Conservation (phyloP, 2,113 vertebrate genomes). For the Holacanthus passer region DNA sequence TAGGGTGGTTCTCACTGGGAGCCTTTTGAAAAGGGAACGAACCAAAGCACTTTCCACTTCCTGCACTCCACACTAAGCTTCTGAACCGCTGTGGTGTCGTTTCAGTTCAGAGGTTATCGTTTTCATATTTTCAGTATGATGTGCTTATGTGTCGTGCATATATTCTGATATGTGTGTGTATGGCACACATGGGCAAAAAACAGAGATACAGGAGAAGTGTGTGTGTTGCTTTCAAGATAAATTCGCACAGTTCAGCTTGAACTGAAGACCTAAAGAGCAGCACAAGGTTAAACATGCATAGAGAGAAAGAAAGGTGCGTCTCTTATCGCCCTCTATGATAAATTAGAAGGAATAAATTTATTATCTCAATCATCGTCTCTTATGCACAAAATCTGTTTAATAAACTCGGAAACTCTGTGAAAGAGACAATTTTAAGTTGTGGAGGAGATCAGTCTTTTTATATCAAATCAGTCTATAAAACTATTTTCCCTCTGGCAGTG, state of each 20-base stretch:
- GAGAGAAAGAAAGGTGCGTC: not conserved
- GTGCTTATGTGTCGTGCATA: constrained; percentile 1
- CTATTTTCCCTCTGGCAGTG: not conserved
- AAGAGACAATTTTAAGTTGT: not conserved
- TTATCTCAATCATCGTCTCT: not conserved
- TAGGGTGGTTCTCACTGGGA: constrained; percentile 64
- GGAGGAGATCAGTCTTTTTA: not conserved
- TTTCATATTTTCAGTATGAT: not conserved
- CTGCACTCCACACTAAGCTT: constrained; percentile 27
- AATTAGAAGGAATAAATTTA: not conserved
- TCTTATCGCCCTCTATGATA: not conserved
- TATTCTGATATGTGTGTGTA: not conserved
- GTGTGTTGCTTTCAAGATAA: not conserved
- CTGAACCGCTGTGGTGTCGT: constrained; percentile 22
- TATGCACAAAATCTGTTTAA: not conserved
- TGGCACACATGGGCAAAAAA: not conserved
- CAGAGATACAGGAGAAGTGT: not conserved
- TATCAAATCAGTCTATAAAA: not conserved
- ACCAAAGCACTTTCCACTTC: constrained; percentile 53
- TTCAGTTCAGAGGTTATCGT: constrained; percentile 28
- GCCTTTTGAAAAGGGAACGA: constrained; percentile 60
- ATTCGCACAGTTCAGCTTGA: not conserved
- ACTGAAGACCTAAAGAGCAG: not conserved
- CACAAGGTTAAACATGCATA: not conserved
- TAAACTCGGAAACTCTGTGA: not conserved